Base-by-base conservation (phyloP, 92 coral and sea anemone genomes). In the Palythoa grandis region DNA sequence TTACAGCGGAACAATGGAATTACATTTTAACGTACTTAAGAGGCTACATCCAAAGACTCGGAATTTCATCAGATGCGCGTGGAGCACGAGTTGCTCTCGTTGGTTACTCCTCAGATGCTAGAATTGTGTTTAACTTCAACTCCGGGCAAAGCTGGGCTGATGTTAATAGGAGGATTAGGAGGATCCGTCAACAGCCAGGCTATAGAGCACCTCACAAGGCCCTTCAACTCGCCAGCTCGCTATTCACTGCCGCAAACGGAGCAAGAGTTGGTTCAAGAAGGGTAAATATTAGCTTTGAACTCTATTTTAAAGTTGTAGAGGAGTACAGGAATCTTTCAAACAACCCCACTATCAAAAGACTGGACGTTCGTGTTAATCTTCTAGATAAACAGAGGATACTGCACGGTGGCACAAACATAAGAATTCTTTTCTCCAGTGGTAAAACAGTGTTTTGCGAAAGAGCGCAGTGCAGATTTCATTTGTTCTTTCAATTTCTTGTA, bases 81-180 rank as follows among this genome's bases (percentile, higher is more conserved):
- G 80, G 80, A 52, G 63, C 80, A 35, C 66, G 80, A 52, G 80
- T 76, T 52, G 80, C 80, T 50, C 80, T 76, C 38, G 50, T 76
- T 76, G 80, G 80, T 14, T 76, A 76, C 66, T 76, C 80, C 3
- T 76, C 80, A 11, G 37, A 53, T 52, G 61, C 80, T 56, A 52
- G 22, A 53, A 48, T 76, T 17, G 65, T 76, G 0, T 76, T 76
- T 56, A 12, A 76, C 8, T 76, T 76, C 38, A 76, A 76, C 80
- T 76, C 65, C 35, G 80, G 80, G 14, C 67, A 76, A 29, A 23
- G 19, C 35, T 23, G 23, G 17, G 80, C 80, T 52, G 80, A 76
- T 23, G 80, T 76, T 5, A 3, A 7, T 5, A 76, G 80, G 0
- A 76, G 40, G 61, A 76, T 76, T 52, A 17, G 65, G 15, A 52